phyloP scores from a whole-genome alignment of 2,797 vertebrate genomes.

The Syngnathus rostellatus region DNA sequence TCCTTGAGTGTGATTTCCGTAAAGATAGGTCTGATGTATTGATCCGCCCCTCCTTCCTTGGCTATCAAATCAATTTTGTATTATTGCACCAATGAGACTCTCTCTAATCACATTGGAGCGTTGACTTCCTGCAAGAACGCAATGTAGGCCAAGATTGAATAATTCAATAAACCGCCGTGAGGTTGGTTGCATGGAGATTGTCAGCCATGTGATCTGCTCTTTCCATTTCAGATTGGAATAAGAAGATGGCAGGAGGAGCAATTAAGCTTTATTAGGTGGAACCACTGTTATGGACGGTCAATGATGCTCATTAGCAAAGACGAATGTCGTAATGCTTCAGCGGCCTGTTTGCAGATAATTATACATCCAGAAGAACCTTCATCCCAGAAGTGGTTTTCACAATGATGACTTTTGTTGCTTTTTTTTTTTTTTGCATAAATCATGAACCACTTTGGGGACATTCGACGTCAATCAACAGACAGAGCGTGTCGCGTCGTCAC shows the following conservation, averaged over 20 bases:
- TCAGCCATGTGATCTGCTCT: neutral
- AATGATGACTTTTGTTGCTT: no score
- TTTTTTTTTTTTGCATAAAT: neutral
- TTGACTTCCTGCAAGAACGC: neutral
- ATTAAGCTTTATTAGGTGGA: neutral
- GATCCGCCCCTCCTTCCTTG: slow-evolving; percentile 22
- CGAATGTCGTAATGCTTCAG: neutral
- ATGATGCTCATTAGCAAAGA: neutral
- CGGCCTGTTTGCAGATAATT: neutral
- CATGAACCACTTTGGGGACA: neutral
- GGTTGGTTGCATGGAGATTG: neutral
- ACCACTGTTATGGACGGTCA: neutral
- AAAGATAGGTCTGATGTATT: slow-evolving; percentile 40
- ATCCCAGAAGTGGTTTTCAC: neutral
- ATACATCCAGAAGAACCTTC: neutral
- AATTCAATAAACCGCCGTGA: neutral
- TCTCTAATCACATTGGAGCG: slow-evolving; percentile 9
- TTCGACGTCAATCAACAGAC: no score
- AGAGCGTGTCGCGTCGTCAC: neutral
- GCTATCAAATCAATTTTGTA: slow-evolving; percentile 44
- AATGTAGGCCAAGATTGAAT: slow-evolving; percentile 3
- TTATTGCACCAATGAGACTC: slow-evolving; percentile 20
- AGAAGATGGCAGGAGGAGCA: neutral
- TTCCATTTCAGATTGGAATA: neutral
- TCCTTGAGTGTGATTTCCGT: slow-evolving; percentile 25